Evolutionary conservation across 2,888 invertebrate genomes (phyloP).

Genomic region (Eristalis tenax): DNA sequence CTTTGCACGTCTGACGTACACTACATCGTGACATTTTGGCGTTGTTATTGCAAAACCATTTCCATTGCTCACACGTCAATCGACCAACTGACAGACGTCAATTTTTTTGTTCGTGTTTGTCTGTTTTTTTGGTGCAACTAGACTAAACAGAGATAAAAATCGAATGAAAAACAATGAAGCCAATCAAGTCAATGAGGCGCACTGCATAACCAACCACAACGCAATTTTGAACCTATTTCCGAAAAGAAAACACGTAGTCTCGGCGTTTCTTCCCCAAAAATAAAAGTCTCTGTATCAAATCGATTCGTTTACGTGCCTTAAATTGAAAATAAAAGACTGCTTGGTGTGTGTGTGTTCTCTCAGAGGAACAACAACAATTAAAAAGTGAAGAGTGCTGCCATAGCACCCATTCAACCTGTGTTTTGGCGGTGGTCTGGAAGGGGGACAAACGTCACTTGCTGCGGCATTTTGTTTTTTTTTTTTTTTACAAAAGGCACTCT

Average conservation of each 20-base stretch:
- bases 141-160: slow-evolving; percentile 6
- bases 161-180: background rate
- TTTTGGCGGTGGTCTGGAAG: background rate
- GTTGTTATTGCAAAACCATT: slow-evolving; percentile 12
- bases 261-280: slow-evolving; percentile 25
- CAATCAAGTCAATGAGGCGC: background rate
- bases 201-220: background rate
- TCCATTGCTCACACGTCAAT: background rate
- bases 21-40: slow-evolving; percentile 63
- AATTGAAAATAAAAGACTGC: slow-evolving; percentile 9
- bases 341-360: background rate
- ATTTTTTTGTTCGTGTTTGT: background rate
- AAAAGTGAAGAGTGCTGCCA: no score
- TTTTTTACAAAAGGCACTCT: background rate
- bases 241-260: slow-evolving; percentile 54
- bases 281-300: slow-evolving; percentile 26
- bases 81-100: slow-evolving; percentile 18
- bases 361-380: slow-evolving; percentile 25
- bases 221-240: slow-evolving; percentile 1
- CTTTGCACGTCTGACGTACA: slow-evolving; percentile 66
- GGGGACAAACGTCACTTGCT: background rate
- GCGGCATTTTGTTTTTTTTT: no score
- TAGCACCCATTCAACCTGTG: background rate
- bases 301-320: slow-evolving; percentile 49
- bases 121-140: slow-evolving; percentile 10